These are phyloP conservation scores for Macropus fuliginosus DNA, from an alignment of 2,797 vertebrate genomes.

Conservation along the genomic window DNA sequence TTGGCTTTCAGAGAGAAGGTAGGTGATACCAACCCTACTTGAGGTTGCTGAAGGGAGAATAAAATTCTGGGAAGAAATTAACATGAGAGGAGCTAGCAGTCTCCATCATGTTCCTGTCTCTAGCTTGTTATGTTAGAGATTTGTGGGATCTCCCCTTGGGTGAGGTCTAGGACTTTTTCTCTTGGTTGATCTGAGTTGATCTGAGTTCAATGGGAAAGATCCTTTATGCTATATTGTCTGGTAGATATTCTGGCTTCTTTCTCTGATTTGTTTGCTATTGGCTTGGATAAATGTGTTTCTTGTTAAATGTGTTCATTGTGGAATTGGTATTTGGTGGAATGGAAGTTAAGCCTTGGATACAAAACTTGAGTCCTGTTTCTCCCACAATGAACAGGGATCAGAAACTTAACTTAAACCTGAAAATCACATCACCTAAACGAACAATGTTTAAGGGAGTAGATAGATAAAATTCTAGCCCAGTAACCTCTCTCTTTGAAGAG, in stretches of 20 bases:
- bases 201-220: too few relatives aligned
- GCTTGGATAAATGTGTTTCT: too few relatives aligned
- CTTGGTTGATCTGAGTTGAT: too few relatives aligned
- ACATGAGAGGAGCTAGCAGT: neutral
- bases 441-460: neutral
- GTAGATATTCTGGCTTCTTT: too few relatives aligned
- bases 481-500: neutral
- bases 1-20: neutral
- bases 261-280: too few relatives aligned
- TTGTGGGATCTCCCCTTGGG: too few relatives aligned
- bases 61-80: neutral
- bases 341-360: neutral
- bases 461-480: neutral
- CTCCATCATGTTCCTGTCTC: too few relatives aligned
- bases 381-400: neutral
- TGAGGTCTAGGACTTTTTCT: too few relatives aligned
- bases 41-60: neutral
- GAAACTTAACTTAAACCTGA: neutral
- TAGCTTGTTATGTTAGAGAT: too few relatives aligned
- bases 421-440: neutral
- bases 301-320: neutral
- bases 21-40: neutral
- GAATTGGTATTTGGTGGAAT: neutral
- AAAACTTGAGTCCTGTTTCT: neutral
- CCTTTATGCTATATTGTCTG: too few relatives aligned